These are phyloP conservation scores for Blastobasis lacticolella DNA, from an alignment of 2,888 invertebrate species.

Conservation along the genomic window DNA sequence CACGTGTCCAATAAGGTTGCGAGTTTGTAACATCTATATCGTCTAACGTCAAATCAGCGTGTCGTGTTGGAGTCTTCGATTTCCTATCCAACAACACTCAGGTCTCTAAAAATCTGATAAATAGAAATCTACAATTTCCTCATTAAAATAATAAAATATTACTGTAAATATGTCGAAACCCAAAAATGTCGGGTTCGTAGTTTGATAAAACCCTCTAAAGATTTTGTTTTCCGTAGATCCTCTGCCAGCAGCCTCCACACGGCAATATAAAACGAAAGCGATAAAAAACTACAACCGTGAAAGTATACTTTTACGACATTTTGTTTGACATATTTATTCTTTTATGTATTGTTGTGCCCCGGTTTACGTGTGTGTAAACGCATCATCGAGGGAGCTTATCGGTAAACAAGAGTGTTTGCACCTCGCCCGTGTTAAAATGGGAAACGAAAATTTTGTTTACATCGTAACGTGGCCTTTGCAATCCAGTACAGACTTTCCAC, in stretches of 20 bases:
- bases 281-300: constrained; percentile 9
- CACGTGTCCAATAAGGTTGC: too few relatives aligned
- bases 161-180: too few relatives aligned
- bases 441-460: constrained; percentile 49
- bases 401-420: constrained; percentile 41
- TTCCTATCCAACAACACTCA: too few relatives aligned
- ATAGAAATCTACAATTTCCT: too few relatives aligned
- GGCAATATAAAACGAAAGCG: constrained; percentile 4
- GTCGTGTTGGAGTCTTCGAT: too few relatives aligned
- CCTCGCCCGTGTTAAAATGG: constrained; percentile 29
- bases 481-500: constrained; percentile 15
- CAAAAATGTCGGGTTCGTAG: too few relatives aligned
- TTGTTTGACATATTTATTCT: constrained; percentile 16
- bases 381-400: constrained; percentile 31
- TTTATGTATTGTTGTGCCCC: constrained; percentile 23
- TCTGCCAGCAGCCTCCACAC: background rate
- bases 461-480: constrained; percentile 34
- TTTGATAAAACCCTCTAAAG: too few relatives aligned
- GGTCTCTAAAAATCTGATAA: too few relatives aligned
- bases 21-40: too few relatives aligned
- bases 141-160: too few relatives aligned
- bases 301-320: constrained; percentile 10
- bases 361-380: constrained; percentile 26
- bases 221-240: too few relatives aligned
- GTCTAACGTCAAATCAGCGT: too few relatives aligned